Base-by-base conservation (phyloP, 30 jellyfish, hydroid and myxozoan species). In the Hydractinia symbiolongicarpus region DNA sequence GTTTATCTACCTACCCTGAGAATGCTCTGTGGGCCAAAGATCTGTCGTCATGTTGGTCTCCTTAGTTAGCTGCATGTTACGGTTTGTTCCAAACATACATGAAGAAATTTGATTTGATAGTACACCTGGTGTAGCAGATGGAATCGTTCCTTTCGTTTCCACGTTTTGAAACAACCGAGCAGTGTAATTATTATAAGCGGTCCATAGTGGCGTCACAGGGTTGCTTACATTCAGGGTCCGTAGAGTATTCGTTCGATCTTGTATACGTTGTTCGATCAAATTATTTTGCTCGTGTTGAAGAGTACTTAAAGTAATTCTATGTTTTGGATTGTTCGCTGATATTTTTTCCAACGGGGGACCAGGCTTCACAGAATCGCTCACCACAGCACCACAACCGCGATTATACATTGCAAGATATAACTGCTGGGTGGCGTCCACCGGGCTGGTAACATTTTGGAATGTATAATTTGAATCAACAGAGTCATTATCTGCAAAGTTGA, bases 241-340 rank as follows among this genome's bases (percentile, higher is more conserved):
- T 50, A 71, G 80, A 15, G 21, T 71, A 50, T 20, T 71, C 30
- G 80, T 71, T 9, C 80, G 40, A 19, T 71, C 80, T 52, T 9
- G 71, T 19, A 71, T 71, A 30, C 80, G 40, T 19, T 71, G 80
- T 50, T 71, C 80, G 21, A 71, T 71, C 11, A 71, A 53, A 8
- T 54, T 20, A 58, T 71, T 71, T 50, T 71, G 80, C 60, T 71
- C 80, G 52, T 71, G 60, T 19, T 71, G 80, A 49, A 71, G 68
- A 19, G 80, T 20, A 6, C 4, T 64, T 1, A 64, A 13, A 8
- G 80, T 71, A 7, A 71, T 50, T 71, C 51, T 58, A 7, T 30
- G 9, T 71, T 71, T 71, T 30, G 80, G 80, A 0, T 67, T 4
- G 40, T 71, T 71, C 9, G 55, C 80, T 19, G 80, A 71, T 8